Base-by-base conservation (phyloP, 2,888 invertebrate genomes). In the Dioctria rufipes region DNA sequence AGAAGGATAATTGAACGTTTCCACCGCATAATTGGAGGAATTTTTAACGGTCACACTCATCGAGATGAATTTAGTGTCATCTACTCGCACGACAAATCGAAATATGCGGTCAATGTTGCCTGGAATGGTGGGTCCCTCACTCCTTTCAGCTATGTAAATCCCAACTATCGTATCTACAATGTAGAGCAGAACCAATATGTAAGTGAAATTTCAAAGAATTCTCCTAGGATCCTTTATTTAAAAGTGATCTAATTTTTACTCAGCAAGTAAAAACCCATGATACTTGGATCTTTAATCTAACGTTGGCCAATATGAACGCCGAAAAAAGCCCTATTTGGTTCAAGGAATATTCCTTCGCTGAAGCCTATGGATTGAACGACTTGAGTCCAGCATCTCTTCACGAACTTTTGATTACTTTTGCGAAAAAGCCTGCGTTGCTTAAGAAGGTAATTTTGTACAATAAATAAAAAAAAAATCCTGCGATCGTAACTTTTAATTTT, bases 51-150 rank as follows among this genome's bases (percentile, higher is more conserved):
- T 0, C 96, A 96, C 86, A 93, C 93, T 0, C 96, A 96, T 86
- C 91, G 90, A 2, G 96, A 96, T 84, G 93, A 94, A 86, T 92
- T 94, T 85, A 92, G 92, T 85, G 88, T 96, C 77, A 94, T 93
- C 87, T 95, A 94, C 86, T 84, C 88, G 2, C 67, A 46, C 9
- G 80, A 82, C 2, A 78, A 91, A 67, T 91, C 85, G 3, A 86
- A 85, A 3, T 82, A 85, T 39, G 86, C 96, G 0, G 91, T 92
- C 4, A 93, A 91, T 82, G 90, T 96, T 2, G 93, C 94, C 3
- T 96, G 95, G 92, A 94, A 96, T 80, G 95, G 94, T 0, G 97
- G 96, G n/a, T 94, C 95, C 84, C 89, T 95, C 11, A 96, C 96
- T 0, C 89, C 94, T 0, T 96, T 92, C 85, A 88, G 91, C 0